Base-by-base conservation (phyloP, 2,113 vertebrate species). In the Nipponia nippon region DNA sequence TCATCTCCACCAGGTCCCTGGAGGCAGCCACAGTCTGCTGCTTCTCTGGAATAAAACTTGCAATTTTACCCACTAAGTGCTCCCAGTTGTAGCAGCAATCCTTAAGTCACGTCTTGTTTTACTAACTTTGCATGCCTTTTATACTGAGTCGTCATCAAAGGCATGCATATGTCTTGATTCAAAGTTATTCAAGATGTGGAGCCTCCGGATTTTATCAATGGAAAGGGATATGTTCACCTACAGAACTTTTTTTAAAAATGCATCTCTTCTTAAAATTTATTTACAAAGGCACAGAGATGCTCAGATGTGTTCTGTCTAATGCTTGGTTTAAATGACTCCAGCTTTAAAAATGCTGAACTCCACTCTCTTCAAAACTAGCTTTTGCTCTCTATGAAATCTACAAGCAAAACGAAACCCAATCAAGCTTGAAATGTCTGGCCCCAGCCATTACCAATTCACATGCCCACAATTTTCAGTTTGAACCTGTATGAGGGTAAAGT, bases 151-250 rank as follows among this genome's bases (percentile, higher is more conserved):
- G 0, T 78, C 92, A 90, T 93, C 91, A 95, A 94, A 96, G 66
- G 81, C 70, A 71, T 50, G 42, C 75, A 19, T 70, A 49, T 59
- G 67, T 61, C 53, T 62, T 85, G 32, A 67, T 42, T 70, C 62
- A 83, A 62, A 95, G 26, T 87, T 90, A 90, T 91, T 97, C 78
- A 93, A 91, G 93, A 93, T 95, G 91, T 75, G 50, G 30, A 80
- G 5, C 26, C 44, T 90, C 55, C 1, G 7, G 62, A 87, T 83
- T 91, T 94, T 85, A 52, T 53, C 50, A 55, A 58, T 40, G 47
- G 58, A 73, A 95, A 86, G 11, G 21, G 6, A 38, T 73, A 66
- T 2, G 7, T 59, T 93, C 69, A 77, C 71, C 82, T 80, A 59
- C 7, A 83, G 50, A 82, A 46, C 16, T 38, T 62, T n/a, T 53